Percentiles rank a stretch among this genome's conserved stretches.
phyloP scores from a whole-genome alignment of 2,797 vertebrate genomes.

The Acrossocheilus wenchowensis region DNA sequence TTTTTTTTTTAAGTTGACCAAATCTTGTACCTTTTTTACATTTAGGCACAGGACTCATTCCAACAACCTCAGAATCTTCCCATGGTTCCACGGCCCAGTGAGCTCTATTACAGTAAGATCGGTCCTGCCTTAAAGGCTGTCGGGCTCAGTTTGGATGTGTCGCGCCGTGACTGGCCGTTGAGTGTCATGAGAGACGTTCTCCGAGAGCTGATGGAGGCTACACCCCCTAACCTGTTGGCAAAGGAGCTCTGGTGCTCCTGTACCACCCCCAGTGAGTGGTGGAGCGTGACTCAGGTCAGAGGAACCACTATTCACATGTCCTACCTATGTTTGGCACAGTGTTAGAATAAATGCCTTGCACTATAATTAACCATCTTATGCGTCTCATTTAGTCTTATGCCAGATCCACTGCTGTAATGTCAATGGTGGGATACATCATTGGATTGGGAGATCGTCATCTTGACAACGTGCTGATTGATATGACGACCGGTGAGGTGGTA shows the following conservation, averaged over 20 bases:
- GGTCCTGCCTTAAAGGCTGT: constrained; percentile 93
- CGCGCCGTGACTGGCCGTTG: constrained; percentile 95
- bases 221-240: constrained; percentile 95
- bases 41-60: constrained; percentile 90
- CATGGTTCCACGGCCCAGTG: constrained; percentile 94
- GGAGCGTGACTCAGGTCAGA: constrained; percentile 95
- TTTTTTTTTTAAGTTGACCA: neutral
- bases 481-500: constrained; percentile 98
- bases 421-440: constrained; percentile 99
- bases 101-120: constrained; percentile 98
- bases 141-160: constrained; percentile 92
- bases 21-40: neutral
- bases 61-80: constrained; percentile 90
- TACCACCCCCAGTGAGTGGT: constrained; percentile 96
- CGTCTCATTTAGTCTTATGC: constrained; percentile 86
- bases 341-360: neutral
- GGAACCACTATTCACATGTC: neutral
- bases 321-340: neutral
- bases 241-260: constrained; percentile 99
- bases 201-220: constrained; percentile 95
- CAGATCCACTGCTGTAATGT: constrained; percentile 98
- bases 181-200: constrained; percentile 95
- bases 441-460: constrained; percentile 98
- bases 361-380: neutral
- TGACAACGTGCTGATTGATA: constrained; percentile 98